Evolutionary conservation across 2,797 vertebrate genomes (phyloP).

Genomic region (Knipowitschia caucasica): DNA sequence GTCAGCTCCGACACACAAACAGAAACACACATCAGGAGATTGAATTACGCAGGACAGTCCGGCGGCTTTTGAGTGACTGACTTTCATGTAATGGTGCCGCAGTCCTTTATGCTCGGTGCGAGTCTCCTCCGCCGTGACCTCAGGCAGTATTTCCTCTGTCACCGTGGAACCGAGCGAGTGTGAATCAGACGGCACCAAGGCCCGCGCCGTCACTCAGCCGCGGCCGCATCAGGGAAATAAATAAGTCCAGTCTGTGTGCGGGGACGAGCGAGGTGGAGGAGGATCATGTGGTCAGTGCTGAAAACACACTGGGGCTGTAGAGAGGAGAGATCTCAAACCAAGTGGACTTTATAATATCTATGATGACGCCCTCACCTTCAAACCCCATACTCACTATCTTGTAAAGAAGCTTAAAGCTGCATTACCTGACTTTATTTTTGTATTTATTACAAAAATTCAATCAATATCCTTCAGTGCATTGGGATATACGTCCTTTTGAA

Average conservation of each 20-base stretch:
- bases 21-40: neutral
- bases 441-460: no score
- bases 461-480: no score
- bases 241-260: constrained; percentile 71
- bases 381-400: no score
- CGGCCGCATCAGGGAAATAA: constrained; percentile 74
- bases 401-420: no score
- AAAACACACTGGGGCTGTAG: no score
- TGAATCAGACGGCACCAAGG: constrained; percentile 53
- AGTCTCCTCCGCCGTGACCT: constrained; percentile 5
- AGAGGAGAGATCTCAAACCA: no score
- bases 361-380: no score
- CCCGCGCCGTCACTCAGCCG: constrained; percentile 60
- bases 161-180: constrained; percentile 64
- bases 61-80: neutral
- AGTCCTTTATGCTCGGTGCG: neutral
- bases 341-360: no score
- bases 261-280: constrained; percentile 35
- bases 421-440: no score
- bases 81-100: neutral
- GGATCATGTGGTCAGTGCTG: no score
- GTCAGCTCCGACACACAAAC: neutral
- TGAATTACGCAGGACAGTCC: neutral
- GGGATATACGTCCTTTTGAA: no score
- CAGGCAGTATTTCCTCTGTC: constrained; percentile 43